Evolutionary conservation across 2,888 invertebrate species (phyloP), one percentile per base, ranked within the genome.

Genomic region (Pyrrhosoma nymphula): DNA sequence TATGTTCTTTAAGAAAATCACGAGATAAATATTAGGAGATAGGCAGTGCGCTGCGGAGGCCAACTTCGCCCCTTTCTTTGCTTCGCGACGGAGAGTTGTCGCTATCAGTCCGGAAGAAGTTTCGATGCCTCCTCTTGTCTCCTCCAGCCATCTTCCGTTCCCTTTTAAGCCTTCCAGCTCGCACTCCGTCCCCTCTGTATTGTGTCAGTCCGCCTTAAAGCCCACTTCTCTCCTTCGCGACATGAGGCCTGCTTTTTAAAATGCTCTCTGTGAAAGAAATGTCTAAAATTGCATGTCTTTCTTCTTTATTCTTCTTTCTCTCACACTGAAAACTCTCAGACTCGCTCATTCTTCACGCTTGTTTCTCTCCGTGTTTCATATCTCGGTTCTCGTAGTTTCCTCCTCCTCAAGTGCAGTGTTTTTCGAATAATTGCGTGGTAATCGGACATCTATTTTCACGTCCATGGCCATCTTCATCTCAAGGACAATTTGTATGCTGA

Each of bases 171-270:
- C 88, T 47, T 47, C 47, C 39, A 47, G n/a, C 55, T 56, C 47
- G 10, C 82, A 30, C 82, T 82, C 30, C 10, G 35, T 30, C 26
- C 82, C 89, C 47, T 26, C 18, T 8, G n/a, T n/a, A 69, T 69
- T 69, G 69, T 47, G 88, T 88, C 89, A 26, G 26, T 26, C 55
- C n/a, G 56, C 89, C 26, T 55, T 89, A 55, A 55, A 89, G 56
- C 55, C 55, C 89, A 55, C 89, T 89, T 89, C 56, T 89, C 89
- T 89, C 56, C 89, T 55, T 26, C 55, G 18, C 88, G 47, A 39
- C 88, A 4, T 56, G 0, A 89, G n/a, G 47, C 88, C 88, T 39
- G 12, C 56, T 26, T 89, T 89, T 89, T 56, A 56, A 89, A 56
- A 89, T n/a, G 47, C 56, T 89, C 89, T 47, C 55, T 55, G 14